Evolutionary conservation across 2,888 invertebrate genomes (phyloP), one percentile per base, ranked within the genome.

Genomic region (Lasioglossum figueresi): DNA sequence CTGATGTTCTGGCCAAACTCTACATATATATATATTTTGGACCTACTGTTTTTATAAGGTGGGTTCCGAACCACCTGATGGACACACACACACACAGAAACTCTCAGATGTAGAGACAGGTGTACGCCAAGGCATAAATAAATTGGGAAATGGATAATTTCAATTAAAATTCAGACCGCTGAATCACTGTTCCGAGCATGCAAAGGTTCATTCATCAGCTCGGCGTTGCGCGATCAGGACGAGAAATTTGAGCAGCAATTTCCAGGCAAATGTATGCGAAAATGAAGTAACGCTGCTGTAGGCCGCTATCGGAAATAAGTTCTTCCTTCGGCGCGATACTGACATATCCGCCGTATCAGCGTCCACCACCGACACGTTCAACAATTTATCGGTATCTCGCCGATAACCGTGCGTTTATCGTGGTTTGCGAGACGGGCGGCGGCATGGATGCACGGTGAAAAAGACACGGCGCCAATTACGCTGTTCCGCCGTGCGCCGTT

Each of bases 391-490:
- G 34, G 68, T 34, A 68, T 68, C 68, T 68, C 37, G 23, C 19
- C 68, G 68, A 68, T 68, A 68, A 37, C 68, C 8, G 68, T 4
- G 10, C 37, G 68, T 10, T 23, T 27, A 27, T 27, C 59, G 23
- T 68, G 16, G 66, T 37, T 37, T 10, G 37, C 68, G 37, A 23
- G 16, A 31, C 19, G 16, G 66, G 4, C 8, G 34, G n/a, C 4
- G 5, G 73, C 34, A n/a, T 27, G 45, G 82, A 74, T 66, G 70
- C 79, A 45, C 72, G 76, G 45, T 70, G 70, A 31, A 70, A 80
- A 76, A 70, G 80, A 63, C 80, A 68, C 66, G 63, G n/a, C 34
- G 16, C 76, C 83, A 70, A 79, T 75, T 75, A 79, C 59, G 40
- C 71, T n/a, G 68, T 68, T 63, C 40, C 59, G 19, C 52, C 48